phyloP scores from a whole-genome alignment of 2,797 vertebrate species.

The Rhodeus uyekii region DNA sequence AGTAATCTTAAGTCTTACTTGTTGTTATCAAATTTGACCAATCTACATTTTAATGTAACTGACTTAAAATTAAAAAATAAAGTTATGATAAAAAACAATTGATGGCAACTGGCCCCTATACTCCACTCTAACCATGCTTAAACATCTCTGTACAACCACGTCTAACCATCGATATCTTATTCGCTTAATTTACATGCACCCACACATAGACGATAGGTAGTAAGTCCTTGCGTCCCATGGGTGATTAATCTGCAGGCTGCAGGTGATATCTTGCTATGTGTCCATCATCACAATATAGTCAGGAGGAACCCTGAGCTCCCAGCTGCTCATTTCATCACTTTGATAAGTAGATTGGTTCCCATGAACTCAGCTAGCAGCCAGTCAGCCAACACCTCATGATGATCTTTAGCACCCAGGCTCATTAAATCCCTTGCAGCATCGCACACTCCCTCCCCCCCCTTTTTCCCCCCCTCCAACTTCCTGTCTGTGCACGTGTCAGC shows the following conservation, averaged over 20 bases:
- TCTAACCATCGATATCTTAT: background rate
- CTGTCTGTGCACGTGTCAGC: constrained; percentile 17
- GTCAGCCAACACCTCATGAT: background rate
- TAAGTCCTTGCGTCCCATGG: background rate
- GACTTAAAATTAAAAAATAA: too few relatives aligned
- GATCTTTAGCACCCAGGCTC: constrained; percentile 30
- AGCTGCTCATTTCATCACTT: constrained; percentile 32
- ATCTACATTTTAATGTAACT: too few relatives aligned
- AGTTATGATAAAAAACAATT: too few relatives aligned
- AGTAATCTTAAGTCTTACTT: too few relatives aligned
- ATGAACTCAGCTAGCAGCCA: constrained; percentile 14
- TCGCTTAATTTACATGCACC: background rate
- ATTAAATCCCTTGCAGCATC: constrained; percentile 36
- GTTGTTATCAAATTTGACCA: too few relatives aligned
- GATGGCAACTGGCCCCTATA: background rate
- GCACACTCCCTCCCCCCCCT: background rate
- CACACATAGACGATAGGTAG: background rate
- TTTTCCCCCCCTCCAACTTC: constrained; percentile 19
- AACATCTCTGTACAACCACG: background rate
- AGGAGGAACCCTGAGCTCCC: background rate
- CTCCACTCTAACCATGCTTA: background rate
- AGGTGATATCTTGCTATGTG: constrained; percentile 13
- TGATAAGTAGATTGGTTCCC: constrained; percentile 44
- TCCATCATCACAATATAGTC: constrained; percentile 36
- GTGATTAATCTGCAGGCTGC: constrained; percentile 34